Conservation (phyloP, 2,888 invertebrate species). For the Limnephilus auricula region DNA sequence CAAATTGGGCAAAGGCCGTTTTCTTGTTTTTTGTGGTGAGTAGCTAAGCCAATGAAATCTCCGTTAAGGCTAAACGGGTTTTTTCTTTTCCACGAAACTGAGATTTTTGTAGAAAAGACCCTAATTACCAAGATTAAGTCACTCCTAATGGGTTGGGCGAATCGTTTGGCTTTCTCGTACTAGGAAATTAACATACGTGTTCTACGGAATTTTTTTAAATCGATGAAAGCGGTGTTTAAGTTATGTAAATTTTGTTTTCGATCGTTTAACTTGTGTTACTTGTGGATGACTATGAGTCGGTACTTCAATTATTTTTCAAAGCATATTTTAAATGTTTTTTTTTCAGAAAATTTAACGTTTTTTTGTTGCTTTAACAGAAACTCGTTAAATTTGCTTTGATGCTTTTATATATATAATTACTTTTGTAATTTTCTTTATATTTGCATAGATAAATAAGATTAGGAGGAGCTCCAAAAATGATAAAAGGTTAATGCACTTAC, state of each 20-base stretch:
- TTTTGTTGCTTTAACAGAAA: too few relatives aligned
- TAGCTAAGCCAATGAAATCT: not conserved
- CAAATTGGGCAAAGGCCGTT: not conserved
- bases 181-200: not conserved
- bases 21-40: not conserved
- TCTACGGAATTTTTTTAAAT: not conserved
- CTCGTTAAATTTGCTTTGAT: too few relatives aligned
- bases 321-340: not conserved
- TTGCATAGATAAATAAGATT: not conserved
- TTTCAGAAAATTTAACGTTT: too few relatives aligned
- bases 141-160: not conserved
- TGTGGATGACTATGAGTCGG: too few relatives aligned
- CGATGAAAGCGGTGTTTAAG: not conserved
- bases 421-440: too few relatives aligned
- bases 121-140: conserved; percentile 2
- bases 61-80: not conserved
- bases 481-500: not conserved
- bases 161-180: not conserved
- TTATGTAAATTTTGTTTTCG: not conserved
- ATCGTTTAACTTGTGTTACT: not conserved
- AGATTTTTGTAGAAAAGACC: not conserved
- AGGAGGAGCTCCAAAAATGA: not conserved
- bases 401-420: too few relatives aligned
- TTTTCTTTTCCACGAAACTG: not conserved
- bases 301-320: not conserved